Evolutionary conservation across 2,888 invertebrate species (phyloP), one percentile per base, ranked within the genome.

Genomic region (Chelonus formosanus): DNA sequence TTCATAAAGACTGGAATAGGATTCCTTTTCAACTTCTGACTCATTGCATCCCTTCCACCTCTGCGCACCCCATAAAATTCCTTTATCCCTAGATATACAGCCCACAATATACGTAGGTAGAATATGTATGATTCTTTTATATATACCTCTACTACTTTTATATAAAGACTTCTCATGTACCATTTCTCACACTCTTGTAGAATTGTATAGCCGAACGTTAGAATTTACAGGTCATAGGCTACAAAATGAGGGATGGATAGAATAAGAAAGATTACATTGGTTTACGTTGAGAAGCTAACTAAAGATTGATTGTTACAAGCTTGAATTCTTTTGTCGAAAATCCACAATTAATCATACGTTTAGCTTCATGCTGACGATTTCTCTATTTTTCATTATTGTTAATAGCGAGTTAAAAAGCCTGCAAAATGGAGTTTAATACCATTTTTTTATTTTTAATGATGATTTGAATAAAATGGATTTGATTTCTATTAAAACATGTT

Each of bases 161-260:
- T 20, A 48, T 60, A 20, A 47, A 52, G 8, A 8, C 34, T 35
- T 7, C 34, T 48, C 35, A 3, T 45, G 47, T 34, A 45, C 36
- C 20, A 32, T 58, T 48, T 58, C 58, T 58, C 44, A 35, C 54
- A 6, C 63, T 44, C 40, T 45, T 43, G 44, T 55, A 40, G 36
- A 10, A 59, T 20, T 47, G 59, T 36, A 59, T 59, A 50, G 31
- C 6, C 44, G 47, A 35, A 36, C 57, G 67, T 62, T 66, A 58
- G 48, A 63, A 63, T 67, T 67, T 58, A 67, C 62, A 53, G 47
- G 35, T 62, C 61, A 61, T 56, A 65, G 65, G 40, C 20, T 40
- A 43, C 10, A 36, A 52, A 35, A 43, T 10, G 40, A 40, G 50
- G 45, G 57, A 40, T 57, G 52, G 52, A 36, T 55, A 10, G 10